Percentiles rank a stretch among this genome's conserved stretches.
These are phyloP conservation scores for Sinocyclocheilus anshuiensis DNA, from an alignment of 2,113 vertebrate species.

Conservation along the genomic window DNA sequence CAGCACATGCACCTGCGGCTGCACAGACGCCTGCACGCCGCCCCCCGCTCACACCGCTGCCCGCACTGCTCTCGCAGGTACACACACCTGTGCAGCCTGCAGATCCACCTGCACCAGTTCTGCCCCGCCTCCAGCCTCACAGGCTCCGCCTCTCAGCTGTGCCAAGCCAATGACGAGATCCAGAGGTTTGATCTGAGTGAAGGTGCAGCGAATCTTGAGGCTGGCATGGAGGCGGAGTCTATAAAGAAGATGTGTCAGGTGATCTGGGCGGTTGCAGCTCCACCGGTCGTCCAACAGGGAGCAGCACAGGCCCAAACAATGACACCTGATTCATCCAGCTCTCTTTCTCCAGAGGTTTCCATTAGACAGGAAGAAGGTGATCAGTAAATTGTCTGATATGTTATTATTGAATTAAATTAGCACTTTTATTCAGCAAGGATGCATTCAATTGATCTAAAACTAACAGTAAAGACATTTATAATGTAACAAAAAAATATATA, in stretches of 20 bases:
- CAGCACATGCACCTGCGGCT: no score
- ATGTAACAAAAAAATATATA: not conserved
- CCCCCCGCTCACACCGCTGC: no score
- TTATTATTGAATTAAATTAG: not conserved
- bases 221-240: conserved; percentile 72
- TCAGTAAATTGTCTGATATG: not conserved
- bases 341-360: not conserved
- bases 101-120: no score
- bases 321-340: not conserved
- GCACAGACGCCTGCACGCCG: no score
- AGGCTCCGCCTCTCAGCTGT: no score
- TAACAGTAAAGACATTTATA: not conserved
- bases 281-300: conserved; percentile 74
- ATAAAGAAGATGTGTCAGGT: conserved; percentile 69
- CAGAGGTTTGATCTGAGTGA: conserved; percentile 93
- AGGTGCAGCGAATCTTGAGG: conserved; percentile 85
- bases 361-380: not conserved
- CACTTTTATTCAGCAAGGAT: not conserved
- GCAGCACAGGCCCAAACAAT: conserved; percentile 14
- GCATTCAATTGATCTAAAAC: not conserved
- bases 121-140: no score
- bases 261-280: conserved; percentile 81
- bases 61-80: no score
- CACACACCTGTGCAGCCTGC: no score
- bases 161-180: no score